Conservation (phyloP, 1,140 invertebrate species). For the Mamestra configurata region DNA sequence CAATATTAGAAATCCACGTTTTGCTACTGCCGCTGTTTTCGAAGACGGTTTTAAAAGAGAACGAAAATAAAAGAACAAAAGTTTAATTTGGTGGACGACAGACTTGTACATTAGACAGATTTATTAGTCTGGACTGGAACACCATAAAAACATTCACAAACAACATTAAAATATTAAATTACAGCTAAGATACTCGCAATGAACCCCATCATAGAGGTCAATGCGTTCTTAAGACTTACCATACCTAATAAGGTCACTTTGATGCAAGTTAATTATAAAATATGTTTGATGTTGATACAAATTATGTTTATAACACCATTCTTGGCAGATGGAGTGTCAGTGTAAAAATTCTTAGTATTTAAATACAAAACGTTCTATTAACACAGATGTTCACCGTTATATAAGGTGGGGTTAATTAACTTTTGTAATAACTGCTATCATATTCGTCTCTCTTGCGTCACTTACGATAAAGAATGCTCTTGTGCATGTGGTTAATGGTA, state of each 20-base stretch:
- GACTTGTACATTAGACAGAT: not conserved
- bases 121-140: conserved; percentile 18
- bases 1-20: not conserved
- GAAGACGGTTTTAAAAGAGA: too few species aligned
- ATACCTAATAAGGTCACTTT: conserved; percentile 29
- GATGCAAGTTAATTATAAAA: conserved; percentile 30
- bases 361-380: conserved; percentile 69
- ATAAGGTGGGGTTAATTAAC: conserved; percentile 66
- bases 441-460: conserved; percentile 53
- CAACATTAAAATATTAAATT: conserved; percentile 16
- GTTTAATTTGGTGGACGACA: conserved; percentile 1
- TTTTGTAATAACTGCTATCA: conserved; percentile 60
- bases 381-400: conserved; percentile 78
- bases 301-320: conserved; percentile 22
- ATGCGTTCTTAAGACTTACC: conserved; percentile 23
- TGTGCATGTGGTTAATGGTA: conserved; percentile 48
- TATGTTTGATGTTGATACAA: conserved; percentile 4
- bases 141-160: conserved; percentile 1
- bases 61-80: not conserved
- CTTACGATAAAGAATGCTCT: conserved; percentile 38
- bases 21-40: not conserved
- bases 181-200: conserved; percentile 16
- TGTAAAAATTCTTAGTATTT: conserved; percentile 44
- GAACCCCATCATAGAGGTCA: conserved; percentile 25
- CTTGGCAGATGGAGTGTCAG: conserved; percentile 15